Evolutionary conservation across 2,888 invertebrate genomes (phyloP), one percentile per base, ranked within the genome.

Genomic region (Acanthosepion lycidas): DNA sequence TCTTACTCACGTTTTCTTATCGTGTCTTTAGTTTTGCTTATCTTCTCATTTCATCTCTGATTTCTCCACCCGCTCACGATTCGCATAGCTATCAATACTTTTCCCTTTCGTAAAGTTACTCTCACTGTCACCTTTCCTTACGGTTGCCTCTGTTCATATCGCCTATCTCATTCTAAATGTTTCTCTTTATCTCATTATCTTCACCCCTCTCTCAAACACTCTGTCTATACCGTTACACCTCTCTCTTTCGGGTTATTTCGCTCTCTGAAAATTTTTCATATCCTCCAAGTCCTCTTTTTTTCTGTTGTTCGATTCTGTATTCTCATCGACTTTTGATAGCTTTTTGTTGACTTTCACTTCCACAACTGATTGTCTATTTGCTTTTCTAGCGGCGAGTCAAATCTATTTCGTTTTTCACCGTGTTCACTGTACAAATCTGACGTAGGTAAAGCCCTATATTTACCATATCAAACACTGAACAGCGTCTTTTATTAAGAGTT

Each of bases 131-230:
- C 28, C 20, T 18, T 55, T 78, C n/a, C n/a, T n/a, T 2, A n/a
- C 12, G 1, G 2, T n/a, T 15, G n/a, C n/a, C 0, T n/a, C 8
- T n/a, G 0, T 9, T n/a, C n/a, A 18, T n/a, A 6, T 78, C n/a
- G 3, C 9, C 15, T 78, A 8, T 12, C 15, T 15, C 3, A n/a
- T 9, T 78, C 6, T 3, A 0, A n/a, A 28, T n/a, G n/a, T 2
- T 9, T 64, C 64, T 64, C 78, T 78, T n/a, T 28, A 28, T 78
- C n/a, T 78, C 78, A n/a, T 8, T 78, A 28, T 78, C 4, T n/a
- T n/a, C 8, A 8, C 9, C 78, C 4, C n/a, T 78, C 78, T 78
- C n/a, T n/a, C 12, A 78, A 28, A 12, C 12, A 3, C n/a, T 12
- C 28, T 8, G 18, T 18, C 0, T 4, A n/a, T 9, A n/a, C 9